Conservation (phyloP, 2,113 vertebrate species). For the Zonotrichia leucophrys region DNA sequence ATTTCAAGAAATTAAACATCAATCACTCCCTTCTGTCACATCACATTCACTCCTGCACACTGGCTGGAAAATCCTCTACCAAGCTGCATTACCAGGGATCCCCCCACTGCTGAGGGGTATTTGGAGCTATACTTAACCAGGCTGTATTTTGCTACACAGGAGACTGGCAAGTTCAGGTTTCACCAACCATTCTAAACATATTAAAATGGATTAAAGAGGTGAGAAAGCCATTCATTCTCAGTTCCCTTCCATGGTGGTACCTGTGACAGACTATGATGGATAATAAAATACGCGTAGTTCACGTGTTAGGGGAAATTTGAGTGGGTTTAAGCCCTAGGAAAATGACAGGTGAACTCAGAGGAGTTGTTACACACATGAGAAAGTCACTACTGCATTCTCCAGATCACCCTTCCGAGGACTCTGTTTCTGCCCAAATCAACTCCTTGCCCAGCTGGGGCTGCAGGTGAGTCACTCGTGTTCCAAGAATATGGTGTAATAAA, state of each 20-base stretch:
- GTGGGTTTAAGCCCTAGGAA: neutral
- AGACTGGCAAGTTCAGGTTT: neutral
- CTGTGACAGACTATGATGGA: neutral
- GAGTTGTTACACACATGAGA: neutral
- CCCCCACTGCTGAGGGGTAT: neutral
- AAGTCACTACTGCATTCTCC: no score
- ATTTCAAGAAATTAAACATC: neutral
- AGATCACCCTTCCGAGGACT: neutral
- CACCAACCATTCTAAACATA: neutral
- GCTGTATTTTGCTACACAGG: neutral
- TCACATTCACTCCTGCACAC: neutral
- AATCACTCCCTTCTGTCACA: neutral
- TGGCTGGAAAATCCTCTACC: neutral
- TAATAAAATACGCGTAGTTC: neutral
- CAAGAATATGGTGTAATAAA: neutral
- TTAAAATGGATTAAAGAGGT: neutral
- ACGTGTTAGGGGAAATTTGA: neutral
- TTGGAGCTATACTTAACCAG: neutral
- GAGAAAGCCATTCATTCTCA: neutral
- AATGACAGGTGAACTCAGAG: neutral
- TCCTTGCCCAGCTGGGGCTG: no score
- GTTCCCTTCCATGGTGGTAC: neutral
- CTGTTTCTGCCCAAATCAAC: neutral
- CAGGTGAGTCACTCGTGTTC: neutral
- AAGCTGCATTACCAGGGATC: neutral